Conservation (phyloP, 2,797 vertebrate genomes). For the Periparus ater region DNA sequence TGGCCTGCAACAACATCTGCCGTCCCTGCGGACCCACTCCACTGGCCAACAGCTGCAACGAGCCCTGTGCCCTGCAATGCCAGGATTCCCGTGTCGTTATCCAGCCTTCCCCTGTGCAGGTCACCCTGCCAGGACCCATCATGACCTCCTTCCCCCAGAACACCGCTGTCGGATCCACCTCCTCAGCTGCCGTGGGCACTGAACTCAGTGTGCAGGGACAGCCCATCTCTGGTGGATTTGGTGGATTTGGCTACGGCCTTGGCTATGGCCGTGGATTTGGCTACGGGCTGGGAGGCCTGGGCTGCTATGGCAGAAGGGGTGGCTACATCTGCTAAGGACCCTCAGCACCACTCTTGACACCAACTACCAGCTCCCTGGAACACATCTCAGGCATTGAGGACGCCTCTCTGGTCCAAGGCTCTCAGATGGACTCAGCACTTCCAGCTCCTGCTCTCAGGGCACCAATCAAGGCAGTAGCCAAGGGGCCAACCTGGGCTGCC, state of each 20-base stretch:
- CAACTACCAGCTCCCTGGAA: neutral
- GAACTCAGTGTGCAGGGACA: neutral
- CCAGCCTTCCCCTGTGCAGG: neutral
- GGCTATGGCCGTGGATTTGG: neutral
- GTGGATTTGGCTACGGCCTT: neutral
- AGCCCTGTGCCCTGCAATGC: neutral
- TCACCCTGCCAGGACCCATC: neutral
- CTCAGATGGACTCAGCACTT: rapidly evolving
- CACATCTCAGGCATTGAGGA: neutral
- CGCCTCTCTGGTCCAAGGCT: rapidly evolving
- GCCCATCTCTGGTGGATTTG: neutral
- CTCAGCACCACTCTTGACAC: neutral
- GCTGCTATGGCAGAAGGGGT: neutral
- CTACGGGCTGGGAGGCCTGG: neutral
- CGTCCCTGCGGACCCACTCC: neutral
- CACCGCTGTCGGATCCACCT: neutral
- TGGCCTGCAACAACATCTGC: neutral
- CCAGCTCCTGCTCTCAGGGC: neutral
- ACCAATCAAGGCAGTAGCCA: neutral
- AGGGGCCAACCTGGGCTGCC: rapidly evolving
- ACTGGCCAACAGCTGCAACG: neutral
- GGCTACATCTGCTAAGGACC: neutral
- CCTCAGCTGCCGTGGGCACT: neutral
- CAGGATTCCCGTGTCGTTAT: rapidly evolving
- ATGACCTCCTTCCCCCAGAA: neutral